Evolutionary conservation across 2,113 vertebrate genomes (phyloP).

Genomic region (Arvicanthis niloticus): DNA sequence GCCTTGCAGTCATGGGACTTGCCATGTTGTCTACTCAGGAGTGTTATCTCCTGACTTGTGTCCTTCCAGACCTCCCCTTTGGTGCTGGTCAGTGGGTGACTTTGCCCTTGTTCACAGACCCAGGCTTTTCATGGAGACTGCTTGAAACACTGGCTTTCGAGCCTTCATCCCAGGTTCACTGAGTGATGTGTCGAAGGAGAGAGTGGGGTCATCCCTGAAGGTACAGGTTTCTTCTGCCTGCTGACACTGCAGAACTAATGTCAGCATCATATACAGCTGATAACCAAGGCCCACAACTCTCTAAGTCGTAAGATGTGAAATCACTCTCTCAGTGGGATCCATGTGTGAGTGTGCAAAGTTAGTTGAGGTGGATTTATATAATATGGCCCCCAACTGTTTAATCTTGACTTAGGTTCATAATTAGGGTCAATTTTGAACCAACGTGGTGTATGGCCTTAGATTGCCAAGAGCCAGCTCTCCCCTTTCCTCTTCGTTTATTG

Average conservation of each 20-base stretch:
- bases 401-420: neutral
- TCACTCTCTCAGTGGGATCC: neutral
- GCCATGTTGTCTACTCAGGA: neutral
- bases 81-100: neutral
- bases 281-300: neutral
- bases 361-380: neutral
- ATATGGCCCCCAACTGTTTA: neutral
- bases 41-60: fast-evolving
- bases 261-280: neutral
- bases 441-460: neutral
- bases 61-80: neutral
- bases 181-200: no score
- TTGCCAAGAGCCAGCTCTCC: neutral
- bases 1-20: fast-evolving
- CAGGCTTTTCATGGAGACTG: neutral
- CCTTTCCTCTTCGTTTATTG: neutral
- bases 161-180: neutral
- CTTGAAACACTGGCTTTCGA: fast-evolving
- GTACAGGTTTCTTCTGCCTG: fast-evolving
- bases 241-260: neutral
- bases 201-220: no score
- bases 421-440: neutral
- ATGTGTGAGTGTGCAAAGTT: fast-evolving
- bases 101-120: neutral
- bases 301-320: neutral